Evolutionary conservation across 2,888 invertebrate species (phyloP), one percentile per base, ranked within the genome.

Genomic region (Ischnus inquisitorius): DNA sequence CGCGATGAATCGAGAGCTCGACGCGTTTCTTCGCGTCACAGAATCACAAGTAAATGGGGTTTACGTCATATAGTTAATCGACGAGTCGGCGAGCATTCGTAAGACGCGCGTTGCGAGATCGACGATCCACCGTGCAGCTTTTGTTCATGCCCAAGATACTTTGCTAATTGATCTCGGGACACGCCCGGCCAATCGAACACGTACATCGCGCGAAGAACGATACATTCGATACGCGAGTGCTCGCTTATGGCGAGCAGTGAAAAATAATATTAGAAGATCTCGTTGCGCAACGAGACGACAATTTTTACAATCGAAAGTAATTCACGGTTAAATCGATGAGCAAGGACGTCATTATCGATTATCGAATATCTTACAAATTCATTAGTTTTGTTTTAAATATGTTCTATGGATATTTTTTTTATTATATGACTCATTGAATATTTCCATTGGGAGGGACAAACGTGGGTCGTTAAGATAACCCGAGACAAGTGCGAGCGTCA

Each of bases 1-100:
- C 57, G 25, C 34, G 60, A 68, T 43, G 65, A 65, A 80, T 62
- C 34, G 34, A 34, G 62, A 51, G 43, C 48, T 71, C 16, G 71
- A 2, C 41, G n/a, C 28, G 62, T 39, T 46, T 19, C 51, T 43
- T 51, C 19, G 34, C 69, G n/a, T 68, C 72, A 43, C 68, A 64
- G 80, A 74, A 85, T 78, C 69, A 69, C 62, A 74, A 75, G 46
- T 74, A 68, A 64, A 54, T 12, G 16, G 60, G 67, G 41, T 77
- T 82, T 82, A 39, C 77, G 71, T 82, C 51, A 82, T 62, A 43
- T n/a, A 12, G 6, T 41, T 75, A 60, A n/a, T 41, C 77, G 62
- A 72, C 65, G 60, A 57, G 28, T n/a, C 14, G 5, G 34, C 4
- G 28, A 57, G 51, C 16, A 57, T 57, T 57, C 5, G 57, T 25